Conservation (phyloP, 1,140 invertebrate species). For the Stratiolaelaps scimitus region DNA sequence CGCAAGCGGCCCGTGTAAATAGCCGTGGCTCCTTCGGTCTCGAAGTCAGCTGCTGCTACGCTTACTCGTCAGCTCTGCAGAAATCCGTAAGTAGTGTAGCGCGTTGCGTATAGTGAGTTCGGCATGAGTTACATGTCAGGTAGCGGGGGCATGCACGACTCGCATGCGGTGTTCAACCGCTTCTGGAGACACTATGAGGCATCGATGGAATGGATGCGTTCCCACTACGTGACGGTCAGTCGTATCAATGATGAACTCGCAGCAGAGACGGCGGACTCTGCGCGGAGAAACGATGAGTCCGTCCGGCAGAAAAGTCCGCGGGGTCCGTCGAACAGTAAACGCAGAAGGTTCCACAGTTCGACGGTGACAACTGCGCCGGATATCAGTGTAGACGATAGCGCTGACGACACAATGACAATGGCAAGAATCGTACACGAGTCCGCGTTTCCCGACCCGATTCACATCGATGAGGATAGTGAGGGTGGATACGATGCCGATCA, state of each 20-base stretch:
- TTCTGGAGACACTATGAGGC: constrained; percentile 22
- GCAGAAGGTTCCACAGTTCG: neutral
- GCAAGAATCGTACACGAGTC: neutral
- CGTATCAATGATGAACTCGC: neutral
- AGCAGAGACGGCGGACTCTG: too few species aligned
- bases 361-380: too few species aligned
- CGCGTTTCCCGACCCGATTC: neutral
- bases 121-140: neutral
- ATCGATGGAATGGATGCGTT: constrained; percentile 13
- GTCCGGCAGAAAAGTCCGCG: too few species aligned
- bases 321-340: neutral
- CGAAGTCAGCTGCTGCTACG: neutral
- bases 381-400: too few species aligned
- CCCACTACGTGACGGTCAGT: neutral
- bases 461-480: neutral
- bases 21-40: neutral
- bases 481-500: too few species aligned
- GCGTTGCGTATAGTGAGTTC: neutral
- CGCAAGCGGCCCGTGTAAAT: neutral
- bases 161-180: constrained; percentile 15
- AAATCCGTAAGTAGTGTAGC: neutral
- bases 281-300: too few species aligned
- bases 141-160: constrained; percentile 1
- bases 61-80: neutral
- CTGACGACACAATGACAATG: neutral